Evolutionary conservation across 2,797 vertebrate species (phyloP), one percentile per base, ranked within the genome.

Genomic region (Aratinga solstitialis): DNA sequence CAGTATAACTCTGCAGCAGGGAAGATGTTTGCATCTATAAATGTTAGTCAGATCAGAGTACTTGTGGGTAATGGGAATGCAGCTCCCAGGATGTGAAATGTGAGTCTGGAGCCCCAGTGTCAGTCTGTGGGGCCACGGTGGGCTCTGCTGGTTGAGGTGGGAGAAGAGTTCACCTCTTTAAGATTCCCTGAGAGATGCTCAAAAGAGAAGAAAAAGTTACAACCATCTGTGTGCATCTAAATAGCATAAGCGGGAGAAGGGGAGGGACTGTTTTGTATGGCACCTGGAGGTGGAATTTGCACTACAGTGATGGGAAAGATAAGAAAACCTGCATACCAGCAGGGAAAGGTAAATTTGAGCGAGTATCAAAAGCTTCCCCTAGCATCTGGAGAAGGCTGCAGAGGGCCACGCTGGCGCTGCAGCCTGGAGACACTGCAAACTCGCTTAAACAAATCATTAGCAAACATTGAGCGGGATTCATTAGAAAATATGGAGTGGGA

Each of bases 371-470:
- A 94, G 69, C 73, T 91, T 86, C 45, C 34, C 79, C 36, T 42
- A 36, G 76, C 85, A 94, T 45, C 87, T 95, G 87, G 72, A 87
- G 51, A 54, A 51, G 84, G 89, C 78, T 73, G 75, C n/a, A 3
- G 0, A 38, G 48, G 80, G 62, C 71, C n/a, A 62, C 0, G 2
- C 36, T 56, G 61, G 59, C 0, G 2, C 23, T 42, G 38, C 79
- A 75, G 85, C 85, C 91, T 10, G 66, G 95, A 93, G 89, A 88
- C 19, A 5, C 19, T 2, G 8, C 48, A 19, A 81, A 87, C 72
- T 90, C 42, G 0, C 53, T 78, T 78, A 88, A 94, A 92, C 66
- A 91, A 96, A 47, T 76, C 87, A 81, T 96, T 86, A 73, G 94
- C 68, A 96, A 91, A 59, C 95, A 53, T 11, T 18, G 96, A 94